phyloP scores from a whole-genome alignment of 2,888 invertebrate species.

The Scrobipalpa atriplicella region DNA sequence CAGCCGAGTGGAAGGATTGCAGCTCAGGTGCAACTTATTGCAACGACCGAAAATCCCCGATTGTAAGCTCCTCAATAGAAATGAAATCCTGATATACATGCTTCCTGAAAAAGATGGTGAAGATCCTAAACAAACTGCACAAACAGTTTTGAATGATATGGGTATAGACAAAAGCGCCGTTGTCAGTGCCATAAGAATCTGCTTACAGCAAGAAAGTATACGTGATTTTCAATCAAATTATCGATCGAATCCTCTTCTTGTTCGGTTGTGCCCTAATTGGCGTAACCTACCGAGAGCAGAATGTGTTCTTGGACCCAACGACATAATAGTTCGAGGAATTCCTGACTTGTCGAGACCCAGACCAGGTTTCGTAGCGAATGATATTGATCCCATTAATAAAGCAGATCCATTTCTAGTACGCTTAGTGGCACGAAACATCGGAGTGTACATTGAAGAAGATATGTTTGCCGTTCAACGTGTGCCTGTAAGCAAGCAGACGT shows the following conservation, averaged over 20 bases:
- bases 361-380: not conserved
- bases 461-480: not conserved
- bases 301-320: not conserved
- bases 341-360: not conserved
- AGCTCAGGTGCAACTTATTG: not conserved
- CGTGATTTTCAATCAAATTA: not conserved
- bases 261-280: not conserved
- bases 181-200: not conserved
- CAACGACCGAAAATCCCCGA: not conserved
- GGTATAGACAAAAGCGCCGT: not conserved
- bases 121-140: not conserved
- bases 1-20: not conserved
- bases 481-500: not conserved
- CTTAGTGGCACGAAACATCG: not conserved
- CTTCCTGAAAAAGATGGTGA: not conserved
- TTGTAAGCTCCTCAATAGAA: not conserved
- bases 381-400: not conserved
- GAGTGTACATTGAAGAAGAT: slow-evolving; percentile 9
- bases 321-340: not conserved
- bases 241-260: not conserved
- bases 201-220: not conserved
- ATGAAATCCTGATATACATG: not conserved
- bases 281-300: not conserved
- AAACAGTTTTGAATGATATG: not conserved
- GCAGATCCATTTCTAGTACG: not conserved